phyloP scores from a whole-genome alignment of 1,140 invertebrate genomes.

The Cardiocondyla obscurior region DNA sequence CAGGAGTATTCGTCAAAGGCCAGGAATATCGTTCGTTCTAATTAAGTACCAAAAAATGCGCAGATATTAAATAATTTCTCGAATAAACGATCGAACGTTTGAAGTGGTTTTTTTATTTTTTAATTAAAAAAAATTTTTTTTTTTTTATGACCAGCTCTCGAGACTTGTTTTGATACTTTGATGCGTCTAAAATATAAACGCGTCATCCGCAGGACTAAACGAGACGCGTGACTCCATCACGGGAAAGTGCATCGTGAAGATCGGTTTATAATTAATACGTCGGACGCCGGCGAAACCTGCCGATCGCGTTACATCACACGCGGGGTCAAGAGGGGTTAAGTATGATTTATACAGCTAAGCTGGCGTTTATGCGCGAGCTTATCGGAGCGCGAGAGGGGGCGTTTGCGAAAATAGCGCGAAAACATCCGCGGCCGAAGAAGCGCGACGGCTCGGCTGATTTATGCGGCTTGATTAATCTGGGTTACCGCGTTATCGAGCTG shows the following conservation, averaged over 20 bases:
- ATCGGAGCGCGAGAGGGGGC: slow-evolving; percentile 34
- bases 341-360: slow-evolving; percentile 34
- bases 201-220: neutral
- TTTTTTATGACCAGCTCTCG: neutral
- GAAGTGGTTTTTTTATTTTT: no score
- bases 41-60: neutral
- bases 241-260: neutral
- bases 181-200: neutral
- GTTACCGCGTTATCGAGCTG: slow-evolving; percentile 63
- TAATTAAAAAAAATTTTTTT: no score
- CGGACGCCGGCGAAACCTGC: neutral
- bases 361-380: slow-evolving; percentile 53
- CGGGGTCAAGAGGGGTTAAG: slow-evolving; percentile 34
- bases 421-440: slow-evolving; percentile 40
- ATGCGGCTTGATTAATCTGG: slow-evolving; percentile 65
- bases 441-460: slow-evolving; percentile 49
- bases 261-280: slow-evolving; percentile 30
- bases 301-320: slow-evolving; percentile 38
- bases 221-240: neutral
- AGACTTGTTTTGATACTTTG: neutral
- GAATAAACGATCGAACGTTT: neutral
- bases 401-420: slow-evolving; percentile 3
- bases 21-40: neutral
- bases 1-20: neutral
- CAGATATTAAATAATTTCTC: neutral